Percentiles rank a stretch among this genome's conserved stretches.
Conservation (phyloP, 2,888 invertebrate species). For the Euproctis similis region DNA sequence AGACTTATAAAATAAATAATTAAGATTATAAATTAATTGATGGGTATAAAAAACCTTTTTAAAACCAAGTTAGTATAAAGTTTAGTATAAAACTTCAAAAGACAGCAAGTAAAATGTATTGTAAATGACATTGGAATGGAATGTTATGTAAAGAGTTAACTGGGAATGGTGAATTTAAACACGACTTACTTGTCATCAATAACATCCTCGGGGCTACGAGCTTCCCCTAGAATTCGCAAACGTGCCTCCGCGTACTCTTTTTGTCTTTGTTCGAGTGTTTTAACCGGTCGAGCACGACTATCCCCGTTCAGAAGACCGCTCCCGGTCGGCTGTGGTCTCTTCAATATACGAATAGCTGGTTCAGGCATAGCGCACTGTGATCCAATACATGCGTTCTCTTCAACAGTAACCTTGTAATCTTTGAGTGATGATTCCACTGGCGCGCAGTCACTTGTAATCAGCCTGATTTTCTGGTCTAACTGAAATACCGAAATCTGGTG, state of each 20-base stretch:
- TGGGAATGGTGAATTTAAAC: constrained; percentile 16
- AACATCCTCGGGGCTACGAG: constrained; percentile 85
- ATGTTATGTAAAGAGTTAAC: constrained; percentile 26
- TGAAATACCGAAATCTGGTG: constrained; percentile 57
- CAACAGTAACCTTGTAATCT: constrained; percentile 82
- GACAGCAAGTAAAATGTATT: no score
- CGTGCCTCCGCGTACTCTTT: constrained; percentile 96
- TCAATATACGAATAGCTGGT: constrained; percentile 89
- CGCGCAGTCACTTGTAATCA: constrained; percentile 52
- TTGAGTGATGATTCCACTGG: constrained; percentile 65
- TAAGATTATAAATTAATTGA: no score
- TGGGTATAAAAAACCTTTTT: no score
- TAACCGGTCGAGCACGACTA: constrained; percentile 80
- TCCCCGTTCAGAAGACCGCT: constrained; percentile 80
- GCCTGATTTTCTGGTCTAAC: constrained; percentile 78
- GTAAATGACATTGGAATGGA: no score
- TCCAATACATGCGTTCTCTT: constrained; percentile 86
- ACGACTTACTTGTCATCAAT: constrained; percentile 76
- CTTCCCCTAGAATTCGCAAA: constrained; percentile 91
- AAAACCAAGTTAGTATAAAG: no score
- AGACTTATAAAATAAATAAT: no score
- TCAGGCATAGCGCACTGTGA: constrained; percentile 80
- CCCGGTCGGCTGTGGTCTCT: constrained; percentile 76
- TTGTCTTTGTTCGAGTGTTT: constrained; percentile 91
- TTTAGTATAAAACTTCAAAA: no score